Evolutionary conservation across 2,888 invertebrate genomes (phyloP), one percentile per base, ranked within the genome.

Genomic region (Pristionchus exspectatus): DNA sequence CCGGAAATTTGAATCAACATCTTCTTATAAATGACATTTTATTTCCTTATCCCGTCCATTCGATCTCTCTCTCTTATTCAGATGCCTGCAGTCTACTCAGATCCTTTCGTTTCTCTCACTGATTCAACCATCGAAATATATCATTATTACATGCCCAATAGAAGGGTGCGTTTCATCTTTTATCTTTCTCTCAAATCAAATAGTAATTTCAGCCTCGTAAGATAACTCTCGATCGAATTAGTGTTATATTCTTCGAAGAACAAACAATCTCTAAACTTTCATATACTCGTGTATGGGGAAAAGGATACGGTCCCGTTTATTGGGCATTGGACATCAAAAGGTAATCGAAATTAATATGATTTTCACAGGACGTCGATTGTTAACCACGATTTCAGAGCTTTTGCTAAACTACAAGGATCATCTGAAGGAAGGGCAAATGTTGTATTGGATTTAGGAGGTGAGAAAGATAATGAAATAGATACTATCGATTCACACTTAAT

Each of bases 321-420:
- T 93, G 93, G 93, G 92, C 93, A 10, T 86, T 93, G 3, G 93
- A 93, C 72, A 91, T 93, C 33, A 93, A 92, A 90, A 90, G 93
- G 92, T 93, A 69, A 66, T 86, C 1, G 27, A 5, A 69, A 3
- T 33, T 18, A 7, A 2, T 27, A 4, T 18, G 24, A 9, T 33
- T 1, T 12, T 38, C 21, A 4, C 27, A 5, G 2, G 33, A 74
- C 30, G 30, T 74, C 74, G 12, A 74, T 27, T 24, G 16, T 54
- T 27, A 83, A 50, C 44, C 44, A 50, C 9, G 5, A 44, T 91
- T 92, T 24, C 90, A 92, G 92, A 50, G 90, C 89, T 50, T 89
- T 91, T 69, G 90, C 90, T 18, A 88, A 90, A 7, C 50, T 90
- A 27, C 89, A 90, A 0, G 89, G 90, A 0, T 90, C 90, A 12